These are phyloP conservation scores for Esox niger DNA, from an alignment of 2,113 vertebrate species.

Conservation along the genomic window DNA sequence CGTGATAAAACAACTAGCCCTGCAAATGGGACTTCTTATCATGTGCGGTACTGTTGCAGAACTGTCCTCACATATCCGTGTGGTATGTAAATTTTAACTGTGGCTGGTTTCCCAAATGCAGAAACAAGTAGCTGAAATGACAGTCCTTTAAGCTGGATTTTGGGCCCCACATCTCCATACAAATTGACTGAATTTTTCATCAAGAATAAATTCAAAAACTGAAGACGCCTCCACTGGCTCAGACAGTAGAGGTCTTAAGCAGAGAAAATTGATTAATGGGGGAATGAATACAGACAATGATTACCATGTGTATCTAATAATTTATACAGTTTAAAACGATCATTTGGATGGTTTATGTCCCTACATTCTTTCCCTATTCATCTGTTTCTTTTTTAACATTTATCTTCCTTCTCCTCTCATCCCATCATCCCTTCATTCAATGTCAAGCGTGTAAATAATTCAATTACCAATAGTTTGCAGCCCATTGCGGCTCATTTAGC, in stretches of 20 bases:
- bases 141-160: conserved; percentile 9
- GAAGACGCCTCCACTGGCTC: conserved; percentile 3
- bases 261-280: background rate
- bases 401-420: background rate
- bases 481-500: conserved; percentile 31
- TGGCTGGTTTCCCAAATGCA: background rate
- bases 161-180: conserved; percentile 3
- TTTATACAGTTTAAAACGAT: background rate
- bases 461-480: conserved; percentile 32
- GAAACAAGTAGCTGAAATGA: conserved; percentile 6
- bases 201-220: background rate
- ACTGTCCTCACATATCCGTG: background rate
- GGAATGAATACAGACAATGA: background rate
- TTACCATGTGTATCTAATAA: background rate
- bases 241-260: background rate
- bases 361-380: conserved; percentile 1
- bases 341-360: background rate
- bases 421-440: conserved; percentile 4
- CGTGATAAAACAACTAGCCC: background rate
- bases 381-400: background rate
- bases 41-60: background rate
- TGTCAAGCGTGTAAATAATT: conserved; percentile 30
- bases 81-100: background rate
- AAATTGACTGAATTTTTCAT: conserved; percentile 2
- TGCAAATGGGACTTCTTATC: background rate